Base-by-base conservation (phyloP, 2,113 vertebrate genomes). In the Burhinus oedicnemus region DNA sequence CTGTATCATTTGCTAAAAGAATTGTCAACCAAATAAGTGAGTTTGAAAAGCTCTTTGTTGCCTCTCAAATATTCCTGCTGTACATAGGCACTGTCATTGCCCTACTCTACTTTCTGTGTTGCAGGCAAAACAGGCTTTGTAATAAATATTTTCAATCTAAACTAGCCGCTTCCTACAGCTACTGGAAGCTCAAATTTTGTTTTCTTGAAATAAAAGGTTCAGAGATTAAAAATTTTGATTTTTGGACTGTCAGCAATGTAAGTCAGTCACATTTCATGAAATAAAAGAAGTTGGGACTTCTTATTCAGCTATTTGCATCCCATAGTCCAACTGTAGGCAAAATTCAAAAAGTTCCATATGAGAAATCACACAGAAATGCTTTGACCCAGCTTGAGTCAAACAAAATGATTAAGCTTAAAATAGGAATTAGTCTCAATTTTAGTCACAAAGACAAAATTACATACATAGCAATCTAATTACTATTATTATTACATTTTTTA, bases 1-100 rank as follows among this genome's bases (percentile, higher is more conserved):
- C 30, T 95, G 72, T 89, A 85, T 79, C 45, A 76, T 85, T 52
- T 77, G 23, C 70, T 96, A 44, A 87, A 95, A 91, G 70, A 93
- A 90, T 30, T 90, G 49, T 40, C 54, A 90, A 45, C 44, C 0
- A 0, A 89, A 78, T 89, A 44, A 91, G 40, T 22, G 71, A 81
- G 11, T 80, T 83, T 83, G 36, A 91, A 96, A 84, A 77, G 57
- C 72, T 93, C 79, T 95, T 77, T 97, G 8, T 61, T 83, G 66
- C 69, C 25, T 60, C 23, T 90, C 19, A 84, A 84, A 77, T 47
- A 72, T 86, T 49, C 69, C 96, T 90, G 68, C 61, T 89, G n/a
- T 87, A 83, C 65, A 15, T 83, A 72, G 91, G 10, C 5, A 1
- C 34, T 87, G 78, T 49, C 82, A 36, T 85, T 96, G 65, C 47